phyloP scores from a whole-genome alignment of 2,888 invertebrate genomes.

The Watsonalla cultraria region DNA sequence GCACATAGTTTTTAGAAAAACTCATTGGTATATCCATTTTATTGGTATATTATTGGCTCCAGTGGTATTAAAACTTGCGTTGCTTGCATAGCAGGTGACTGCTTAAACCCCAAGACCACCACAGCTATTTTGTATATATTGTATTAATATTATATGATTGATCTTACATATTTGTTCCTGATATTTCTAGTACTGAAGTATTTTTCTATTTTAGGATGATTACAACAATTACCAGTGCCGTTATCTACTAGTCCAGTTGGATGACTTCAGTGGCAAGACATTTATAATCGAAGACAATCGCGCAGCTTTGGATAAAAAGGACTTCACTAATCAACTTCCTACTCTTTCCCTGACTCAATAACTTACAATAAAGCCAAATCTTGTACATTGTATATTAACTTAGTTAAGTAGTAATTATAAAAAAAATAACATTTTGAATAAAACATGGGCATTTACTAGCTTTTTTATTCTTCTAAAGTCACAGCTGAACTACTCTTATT shows the following conservation, averaged over 20 bases:
- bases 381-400: conserved; percentile 25
- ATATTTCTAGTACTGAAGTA: not conserved
- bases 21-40: too few species aligned
- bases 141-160: not conserved
- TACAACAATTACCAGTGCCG: conserved; percentile 88
- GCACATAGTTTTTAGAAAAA: too few species aligned
- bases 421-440: conserved; percentile 25
- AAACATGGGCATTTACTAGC: conserved; percentile 11
- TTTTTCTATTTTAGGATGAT: conserved; percentile 80
- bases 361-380: conserved; percentile 12
- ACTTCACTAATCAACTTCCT: conserved; percentile 41
- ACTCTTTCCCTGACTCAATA: conserved; percentile 50
- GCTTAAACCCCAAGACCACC: too few species aligned
- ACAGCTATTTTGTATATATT: too few species aligned
- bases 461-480: conserved; percentile 8
- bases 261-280: conserved; percentile 85
- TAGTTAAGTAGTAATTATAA: conserved; percentile 35
- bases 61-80: too few species aligned
- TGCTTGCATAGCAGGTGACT: too few species aligned
- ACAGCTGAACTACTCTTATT: too few species aligned
- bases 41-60: too few species aligned
- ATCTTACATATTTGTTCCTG: not conserved
- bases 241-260: conserved; percentile 90
- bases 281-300: conserved; percentile 90
- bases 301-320: conserved; percentile 56